Conservation (phyloP, 1,140 invertebrate species). For the Drosophila suzukii region DNA sequence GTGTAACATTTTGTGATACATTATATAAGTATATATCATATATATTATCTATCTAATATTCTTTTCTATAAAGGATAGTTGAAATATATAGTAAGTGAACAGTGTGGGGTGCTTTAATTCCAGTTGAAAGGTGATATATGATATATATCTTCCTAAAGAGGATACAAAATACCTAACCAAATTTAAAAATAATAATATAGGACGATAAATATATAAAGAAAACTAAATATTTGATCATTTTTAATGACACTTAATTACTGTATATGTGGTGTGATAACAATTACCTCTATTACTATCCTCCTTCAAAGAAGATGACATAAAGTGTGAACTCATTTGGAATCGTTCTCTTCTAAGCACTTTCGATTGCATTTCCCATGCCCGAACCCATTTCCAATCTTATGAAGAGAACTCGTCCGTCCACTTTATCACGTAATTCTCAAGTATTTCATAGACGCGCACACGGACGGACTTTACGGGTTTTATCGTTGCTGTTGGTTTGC, state of each 20-base stretch:
- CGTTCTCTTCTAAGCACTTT: constrained; percentile 9
- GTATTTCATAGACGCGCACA: constrained; percentile 42
- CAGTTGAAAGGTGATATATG: no score
- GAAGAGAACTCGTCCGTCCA: constrained; percentile 56
- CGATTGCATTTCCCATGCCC: neutral
- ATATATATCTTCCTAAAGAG: no score
- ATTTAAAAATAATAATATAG: no score
- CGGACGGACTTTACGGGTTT: constrained; percentile 31
- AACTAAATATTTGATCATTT: no score
- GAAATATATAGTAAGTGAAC: no score
- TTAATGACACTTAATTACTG: neutral
- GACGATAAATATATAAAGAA: no score
- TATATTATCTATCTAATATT: no score
- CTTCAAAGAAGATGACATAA: constrained; percentile 16
- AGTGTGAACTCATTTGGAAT: constrained; percentile 48
- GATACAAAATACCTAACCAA: no score
- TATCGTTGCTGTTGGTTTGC: constrained; percentile 45
- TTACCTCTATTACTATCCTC: neutral
- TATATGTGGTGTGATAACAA: neutral
- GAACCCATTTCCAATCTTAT: constrained; percentile 21
- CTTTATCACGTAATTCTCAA: constrained; percentile 76
- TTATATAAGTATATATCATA: no score
- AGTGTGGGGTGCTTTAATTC: no score
- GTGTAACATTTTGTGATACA: neutral
- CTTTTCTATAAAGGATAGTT: no score